These are phyloP conservation scores for Distichodus sexfasciatus DNA, from an alignment of 2,797 vertebrate genomes.

Conservation along the genomic window DNA sequence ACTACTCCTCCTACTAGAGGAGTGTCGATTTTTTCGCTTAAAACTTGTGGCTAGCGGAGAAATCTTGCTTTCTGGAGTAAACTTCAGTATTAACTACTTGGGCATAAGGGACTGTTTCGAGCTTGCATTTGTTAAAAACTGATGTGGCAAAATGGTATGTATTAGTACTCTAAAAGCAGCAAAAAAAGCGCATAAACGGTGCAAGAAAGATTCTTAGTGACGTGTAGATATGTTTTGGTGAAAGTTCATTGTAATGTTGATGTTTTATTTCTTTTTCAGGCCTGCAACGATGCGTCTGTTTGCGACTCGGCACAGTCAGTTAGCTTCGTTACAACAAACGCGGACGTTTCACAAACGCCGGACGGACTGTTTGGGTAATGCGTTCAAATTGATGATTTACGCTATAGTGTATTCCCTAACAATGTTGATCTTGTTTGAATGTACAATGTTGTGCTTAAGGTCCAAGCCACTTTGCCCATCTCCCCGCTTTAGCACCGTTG, in stretches of 20 bases:
- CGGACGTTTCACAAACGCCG: not conserved
- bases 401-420: not conserved
- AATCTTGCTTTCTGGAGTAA: too few relatives aligned
- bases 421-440: too few relatives aligned
- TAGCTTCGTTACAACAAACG: not conserved
- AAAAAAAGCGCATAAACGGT: too few relatives aligned
- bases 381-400: not conserved
- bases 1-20: too few relatives aligned
- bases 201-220: too few relatives aligned
- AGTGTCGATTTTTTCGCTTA: not conserved
- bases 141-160: constrained; percentile 28
- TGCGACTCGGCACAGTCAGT: not conserved
- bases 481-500: constrained; percentile 43
- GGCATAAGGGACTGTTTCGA: too few relatives aligned
- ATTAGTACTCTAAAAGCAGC: too few relatives aligned
- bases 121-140: too few relatives aligned
- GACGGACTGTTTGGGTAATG: constrained; percentile 47
- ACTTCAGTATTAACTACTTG: too few relatives aligned
- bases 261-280: not conserved
- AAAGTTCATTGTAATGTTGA: not conserved
- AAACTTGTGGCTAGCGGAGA: too few relatives aligned
- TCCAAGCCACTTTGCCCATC: not conserved
- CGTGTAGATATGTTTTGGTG: too few relatives aligned
- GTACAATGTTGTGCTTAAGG: not conserved
- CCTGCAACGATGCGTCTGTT: not conserved